phyloP scores from a whole-genome alignment of 1,140 invertebrate genomes.

The Andricus grossulariae region DNA sequence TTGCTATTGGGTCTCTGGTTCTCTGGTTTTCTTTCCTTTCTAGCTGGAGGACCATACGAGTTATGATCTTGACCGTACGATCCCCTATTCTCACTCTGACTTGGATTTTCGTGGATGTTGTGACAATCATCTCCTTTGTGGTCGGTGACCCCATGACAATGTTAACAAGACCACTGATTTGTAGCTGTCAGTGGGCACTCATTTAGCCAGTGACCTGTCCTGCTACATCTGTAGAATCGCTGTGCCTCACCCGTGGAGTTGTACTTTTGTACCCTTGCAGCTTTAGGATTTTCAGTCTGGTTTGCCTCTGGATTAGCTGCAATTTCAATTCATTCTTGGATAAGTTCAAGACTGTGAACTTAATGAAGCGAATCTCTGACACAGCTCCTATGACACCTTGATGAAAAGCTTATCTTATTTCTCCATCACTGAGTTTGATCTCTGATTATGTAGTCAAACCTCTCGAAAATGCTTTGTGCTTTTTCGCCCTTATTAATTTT shows the following conservation, averaged over 20 bases:
- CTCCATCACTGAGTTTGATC: slow-evolving; percentile 42
- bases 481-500: neutral
- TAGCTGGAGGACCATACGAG: slow-evolving; percentile 34
- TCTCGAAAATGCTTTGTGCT: slow-evolving; percentile 43
- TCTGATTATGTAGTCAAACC: slow-evolving; percentile 48
- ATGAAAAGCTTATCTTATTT: slow-evolving; percentile 52
- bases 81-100: slow-evolving; percentile 35
- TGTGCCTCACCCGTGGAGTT: slow-evolving; percentile 19
- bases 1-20: slow-evolving; percentile 25
- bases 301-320: slow-evolving; percentile 25
- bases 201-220: slow-evolving; percentile 38
- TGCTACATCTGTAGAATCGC: slow-evolving; percentile 44
- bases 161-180: slow-evolving; percentile 44
- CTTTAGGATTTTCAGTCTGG: slow-evolving; percentile 35
- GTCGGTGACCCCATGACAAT: slow-evolving; percentile 37
- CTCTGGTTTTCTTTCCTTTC: slow-evolving; percentile 24
- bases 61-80: slow-evolving; percentile 13
- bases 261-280: slow-evolving; percentile 17
- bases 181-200: slow-evolving; percentile 36
- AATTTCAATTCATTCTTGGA: slow-evolving; percentile 36
- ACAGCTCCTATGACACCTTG: slow-evolving; percentile 42
- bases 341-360: slow-evolving; percentile 30
- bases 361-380: slow-evolving; percentile 41
- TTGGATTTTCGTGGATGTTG: neutral
- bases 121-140: slow-evolving; percentile 42